Conservation (phyloP, 2,797 vertebrate species). For the Xenentodon cancila region DNA sequence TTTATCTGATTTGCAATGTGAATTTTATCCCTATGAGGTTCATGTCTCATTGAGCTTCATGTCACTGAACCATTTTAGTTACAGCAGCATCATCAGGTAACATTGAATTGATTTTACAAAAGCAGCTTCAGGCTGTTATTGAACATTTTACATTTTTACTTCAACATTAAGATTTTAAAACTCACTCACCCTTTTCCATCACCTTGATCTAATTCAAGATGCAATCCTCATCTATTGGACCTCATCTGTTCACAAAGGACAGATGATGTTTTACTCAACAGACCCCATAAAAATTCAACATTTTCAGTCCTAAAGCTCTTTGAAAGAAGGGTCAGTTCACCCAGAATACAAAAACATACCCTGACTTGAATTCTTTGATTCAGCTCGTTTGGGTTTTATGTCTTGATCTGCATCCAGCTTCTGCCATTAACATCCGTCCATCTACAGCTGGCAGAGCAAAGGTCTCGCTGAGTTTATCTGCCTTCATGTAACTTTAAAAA, state of each 20-base stretch:
- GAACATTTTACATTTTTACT: not conserved
- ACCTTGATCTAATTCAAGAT: not conserved
- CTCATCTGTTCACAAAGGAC: not conserved
- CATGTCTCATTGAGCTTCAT: not conserved
- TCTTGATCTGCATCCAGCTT: not conserved
- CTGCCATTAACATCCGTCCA: not conserved
- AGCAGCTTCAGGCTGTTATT: not conserved
- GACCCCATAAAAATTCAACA: conserved; percentile 5
- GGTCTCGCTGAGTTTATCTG: not conserved
- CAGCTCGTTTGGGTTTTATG: conserved; percentile 1
- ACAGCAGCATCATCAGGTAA: not conserved
- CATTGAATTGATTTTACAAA: conserved; percentile 1
- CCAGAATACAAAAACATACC: not conserved
- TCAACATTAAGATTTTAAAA: conserved; percentile 10
- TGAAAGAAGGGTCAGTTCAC: not conserved
- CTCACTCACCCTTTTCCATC: not conserved
- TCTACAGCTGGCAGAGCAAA: not conserved
- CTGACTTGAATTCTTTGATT: not conserved
- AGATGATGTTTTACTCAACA: conserved; percentile 10
- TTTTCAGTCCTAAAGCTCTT: not conserved
- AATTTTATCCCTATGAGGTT: too few relatives aligned
- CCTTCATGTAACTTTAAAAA: not conserved
- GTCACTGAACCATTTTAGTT: not conserved
- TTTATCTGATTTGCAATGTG: too few relatives aligned
- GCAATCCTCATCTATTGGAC: not conserved